Percentiles rank a stretch among this genome's conserved stretches.
Conservation (phyloP, 2,797 vertebrate species). For the Pseudochirops cupreus region DNA sequence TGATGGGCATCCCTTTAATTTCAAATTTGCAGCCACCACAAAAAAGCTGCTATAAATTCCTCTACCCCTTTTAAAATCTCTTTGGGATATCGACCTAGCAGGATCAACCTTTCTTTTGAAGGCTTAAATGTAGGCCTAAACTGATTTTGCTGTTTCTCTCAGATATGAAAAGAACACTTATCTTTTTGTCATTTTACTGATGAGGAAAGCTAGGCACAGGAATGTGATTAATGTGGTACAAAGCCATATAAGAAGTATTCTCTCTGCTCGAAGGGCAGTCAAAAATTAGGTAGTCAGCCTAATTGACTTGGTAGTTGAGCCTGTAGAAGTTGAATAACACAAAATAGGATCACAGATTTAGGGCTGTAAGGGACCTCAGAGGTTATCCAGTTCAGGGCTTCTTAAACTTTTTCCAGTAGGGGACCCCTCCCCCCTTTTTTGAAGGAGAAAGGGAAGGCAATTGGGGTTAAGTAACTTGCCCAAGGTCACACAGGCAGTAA, state of each 20-base stretch:
- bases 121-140: background rate
- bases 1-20: background rate
- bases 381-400: background rate
- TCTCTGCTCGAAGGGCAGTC: background rate
- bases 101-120: background rate
- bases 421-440: no score
- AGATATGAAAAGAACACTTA: background rate
- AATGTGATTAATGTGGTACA: background rate
- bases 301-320: background rate
- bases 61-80: background rate
- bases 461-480: no score
- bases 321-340: background rate
- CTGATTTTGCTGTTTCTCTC: background rate
- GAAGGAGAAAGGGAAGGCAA: no score
- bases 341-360: background rate
- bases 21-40: background rate
- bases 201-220: background rate
- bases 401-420: no score
- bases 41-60: background rate
- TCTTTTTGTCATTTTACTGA: background rate
- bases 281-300: no score
- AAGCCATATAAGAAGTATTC: background rate
- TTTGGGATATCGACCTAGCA: background rate
- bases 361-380: background rate
- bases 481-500: no score